Evolutionary conservation across 2,113 vertebrate genomes (phyloP).

Genomic region (Tyrannus savana): DNA sequence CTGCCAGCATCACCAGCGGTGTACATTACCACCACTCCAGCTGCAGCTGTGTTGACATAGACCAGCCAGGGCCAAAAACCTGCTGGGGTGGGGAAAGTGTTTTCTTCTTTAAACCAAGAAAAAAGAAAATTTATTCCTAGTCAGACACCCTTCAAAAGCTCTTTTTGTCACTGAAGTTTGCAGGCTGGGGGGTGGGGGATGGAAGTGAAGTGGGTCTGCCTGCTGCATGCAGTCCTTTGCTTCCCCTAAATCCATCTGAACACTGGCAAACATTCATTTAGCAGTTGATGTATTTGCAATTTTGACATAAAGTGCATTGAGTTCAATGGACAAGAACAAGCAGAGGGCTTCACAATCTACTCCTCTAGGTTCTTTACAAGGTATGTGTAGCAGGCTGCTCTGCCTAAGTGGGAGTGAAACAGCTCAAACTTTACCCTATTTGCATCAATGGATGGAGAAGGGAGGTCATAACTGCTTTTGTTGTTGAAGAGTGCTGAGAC

Average conservation of each 20-base stretch:
- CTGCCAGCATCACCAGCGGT: background rate
- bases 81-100: background rate
- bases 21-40: background rate
- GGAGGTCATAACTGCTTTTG: background rate
- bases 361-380: background rate
- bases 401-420: background rate
- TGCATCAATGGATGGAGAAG: background rate
- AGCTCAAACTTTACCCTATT: background rate
- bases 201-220: too few species aligned
- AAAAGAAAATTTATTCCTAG: background rate
- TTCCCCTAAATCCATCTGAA: background rate
- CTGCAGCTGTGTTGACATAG: background rate
- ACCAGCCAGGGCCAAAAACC: background rate
- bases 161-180: background rate
- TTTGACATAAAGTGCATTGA: background rate
- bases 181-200: too few species aligned
- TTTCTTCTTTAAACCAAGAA: background rate
- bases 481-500: background rate
- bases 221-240: fast-evolving
- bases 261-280: background rate
- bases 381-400: background rate
- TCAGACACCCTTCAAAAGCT: background rate
- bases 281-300: background rate
- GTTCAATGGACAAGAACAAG: background rate
- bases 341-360: background rate